Base-by-base conservation (phyloP, 1,140 invertebrate species). In the Eriosoma lanigerum region DNA sequence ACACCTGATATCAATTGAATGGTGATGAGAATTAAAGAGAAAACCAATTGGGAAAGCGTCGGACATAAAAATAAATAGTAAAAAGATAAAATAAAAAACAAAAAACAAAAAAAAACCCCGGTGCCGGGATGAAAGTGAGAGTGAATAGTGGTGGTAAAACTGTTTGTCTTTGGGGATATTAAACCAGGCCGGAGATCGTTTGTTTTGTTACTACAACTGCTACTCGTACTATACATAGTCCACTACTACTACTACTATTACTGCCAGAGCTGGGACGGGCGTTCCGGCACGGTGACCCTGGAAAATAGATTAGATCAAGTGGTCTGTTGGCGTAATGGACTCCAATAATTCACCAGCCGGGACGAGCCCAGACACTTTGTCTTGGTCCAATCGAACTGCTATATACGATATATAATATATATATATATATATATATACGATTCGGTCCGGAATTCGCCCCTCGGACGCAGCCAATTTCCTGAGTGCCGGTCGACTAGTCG, bases 221-320 rank as follows among this genome's bases (percentile, higher is more conserved):
- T 21, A 4, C 21, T 17, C 24, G 21, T 15, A 50, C 21, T 1
- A 44, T 54, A 15, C n/a, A n/a, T n/a, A n/a, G n/a, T n/a, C 6
- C 6, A 44, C n/a, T 3, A 21, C 0, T n/a, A 24, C 60, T 19
- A 68, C 10, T 19, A 9, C 13, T 17, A 60, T 13, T 58, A 60
- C 21, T 60, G 6, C 60, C 60, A 1, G 32, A 5, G n/a, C 38
- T 12, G 68, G 12, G 68, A 21, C 68, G 24, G 68, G 13, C 75
- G 75, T 78, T 78, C 75, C 75, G 75, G 75, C 75, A 78, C 75
- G 38, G 75, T 78, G 54, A 38, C 75, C 75, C 56, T 78, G 75
- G 75, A 78, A 78, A 78, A 78, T 78, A 78, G 75, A 78, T 78
- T 78, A 78, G 75, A 78, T 78, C 75, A 78, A 78, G 75, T 78